These are phyloP conservation scores for Rotaria sp. DNA, from an alignment of 2,888 invertebrate genomes.

Conservation along the genomic window DNA sequence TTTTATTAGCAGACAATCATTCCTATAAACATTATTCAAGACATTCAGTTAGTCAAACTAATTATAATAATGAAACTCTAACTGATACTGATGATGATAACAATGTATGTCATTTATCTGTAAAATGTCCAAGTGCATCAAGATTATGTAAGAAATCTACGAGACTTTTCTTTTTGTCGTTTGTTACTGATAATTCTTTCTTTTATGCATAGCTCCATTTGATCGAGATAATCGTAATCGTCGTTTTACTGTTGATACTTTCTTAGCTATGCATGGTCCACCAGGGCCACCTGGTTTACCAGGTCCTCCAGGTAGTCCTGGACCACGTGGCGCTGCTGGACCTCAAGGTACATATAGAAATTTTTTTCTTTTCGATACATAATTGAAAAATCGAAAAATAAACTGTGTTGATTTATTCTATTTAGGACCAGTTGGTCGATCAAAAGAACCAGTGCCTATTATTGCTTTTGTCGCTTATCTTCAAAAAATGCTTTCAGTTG, in stretches of 20 bases:
- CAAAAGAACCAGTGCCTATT: not conserved
- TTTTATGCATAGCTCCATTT: not conserved
- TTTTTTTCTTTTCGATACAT: not conserved
- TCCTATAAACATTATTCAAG: not conserved
- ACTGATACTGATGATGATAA: not conserved
- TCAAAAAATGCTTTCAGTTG: constrained; percentile 20
- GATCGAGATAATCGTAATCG: constrained; percentile 23
- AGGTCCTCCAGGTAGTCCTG: constrained; percentile 1
- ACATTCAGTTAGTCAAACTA: not conserved
- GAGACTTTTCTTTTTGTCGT: too few relatives aligned
- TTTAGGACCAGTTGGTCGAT: not conserved
- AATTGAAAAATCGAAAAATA: not conserved
- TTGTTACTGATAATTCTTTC: not conserved
- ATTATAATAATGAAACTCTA: not conserved
- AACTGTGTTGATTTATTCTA: not conserved
- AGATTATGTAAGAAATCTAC: not conserved
- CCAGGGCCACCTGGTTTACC: not conserved
- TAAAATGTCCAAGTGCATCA: not conserved
- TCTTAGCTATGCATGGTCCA: constrained; percentile 26
- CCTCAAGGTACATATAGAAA: not conserved
- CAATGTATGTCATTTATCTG: not conserved
- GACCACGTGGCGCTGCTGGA: not conserved
- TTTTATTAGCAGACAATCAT: not conserved
- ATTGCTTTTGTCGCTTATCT: not conserved
- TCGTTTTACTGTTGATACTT: constrained; percentile 15